Percentiles rank a stretch among this genome's conserved stretches.
Conservation (phyloP, 2,113 vertebrate genomes). For the Tamias sibiricus region DNA sequence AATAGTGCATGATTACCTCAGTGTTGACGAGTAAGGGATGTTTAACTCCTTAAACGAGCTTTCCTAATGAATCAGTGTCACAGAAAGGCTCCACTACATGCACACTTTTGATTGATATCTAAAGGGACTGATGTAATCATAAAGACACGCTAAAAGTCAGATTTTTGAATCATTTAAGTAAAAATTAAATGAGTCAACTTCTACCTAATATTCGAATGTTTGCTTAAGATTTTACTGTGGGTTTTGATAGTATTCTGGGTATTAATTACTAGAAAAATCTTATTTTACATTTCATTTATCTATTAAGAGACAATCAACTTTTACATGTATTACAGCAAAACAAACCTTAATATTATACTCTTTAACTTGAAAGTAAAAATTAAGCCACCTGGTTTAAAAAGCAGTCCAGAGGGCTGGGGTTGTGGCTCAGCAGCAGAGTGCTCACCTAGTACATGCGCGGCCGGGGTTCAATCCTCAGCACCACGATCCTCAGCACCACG, state of each 20-base stretch:
- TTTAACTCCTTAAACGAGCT: constrained; percentile 78
- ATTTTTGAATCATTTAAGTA: background rate
- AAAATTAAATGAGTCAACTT: constrained; percentile 53
- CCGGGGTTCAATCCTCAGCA: no score
- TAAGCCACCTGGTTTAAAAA: background rate
- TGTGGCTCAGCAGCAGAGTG: no score
- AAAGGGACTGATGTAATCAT: background rate
- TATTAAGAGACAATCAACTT: constrained; percentile 1
- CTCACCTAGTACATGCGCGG: no score
- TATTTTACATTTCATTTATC: constrained; percentile 18
- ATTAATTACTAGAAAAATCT: background rate
- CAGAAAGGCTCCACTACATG: background rate
- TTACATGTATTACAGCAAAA: background rate
- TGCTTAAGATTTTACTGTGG: background rate
- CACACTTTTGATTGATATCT: background rate
- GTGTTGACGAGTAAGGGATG: constrained; percentile 60
- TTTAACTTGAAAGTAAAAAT: background rate
- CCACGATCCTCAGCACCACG: no score
- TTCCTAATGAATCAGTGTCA: constrained; percentile 66
- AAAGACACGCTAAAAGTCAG: constrained; percentile 8
- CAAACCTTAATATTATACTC: background rate
- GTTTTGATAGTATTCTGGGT: background rate
- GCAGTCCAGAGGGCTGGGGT: no score
- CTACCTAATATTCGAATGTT: constrained; percentile 24
- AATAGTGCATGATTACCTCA: constrained; percentile 63